phyloP scores from a whole-genome alignment of 92 coral and sea anemone genomes.

The Phenganax marumi region DNA sequence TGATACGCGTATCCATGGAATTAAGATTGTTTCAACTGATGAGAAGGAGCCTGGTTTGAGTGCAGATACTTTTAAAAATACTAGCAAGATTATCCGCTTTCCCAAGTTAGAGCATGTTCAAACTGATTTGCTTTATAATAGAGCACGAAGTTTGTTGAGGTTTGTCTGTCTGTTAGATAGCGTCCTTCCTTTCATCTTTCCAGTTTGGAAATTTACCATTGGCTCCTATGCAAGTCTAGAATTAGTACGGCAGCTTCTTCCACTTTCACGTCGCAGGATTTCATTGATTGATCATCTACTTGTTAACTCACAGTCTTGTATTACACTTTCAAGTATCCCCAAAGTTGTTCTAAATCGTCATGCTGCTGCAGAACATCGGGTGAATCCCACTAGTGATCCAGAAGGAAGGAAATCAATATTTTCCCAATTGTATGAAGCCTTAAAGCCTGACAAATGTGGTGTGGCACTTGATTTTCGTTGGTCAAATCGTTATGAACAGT shows the following conservation, averaged over 20 bases:
- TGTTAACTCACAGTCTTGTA: conserved; percentile 81
- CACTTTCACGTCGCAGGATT: conserved; percentile 83
- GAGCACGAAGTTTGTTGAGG: conserved; percentile 83
- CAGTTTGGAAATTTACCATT: conserved; percentile 95
- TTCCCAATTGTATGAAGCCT: conserved; percentile 89
- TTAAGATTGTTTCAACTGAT: conserved; percentile 82
- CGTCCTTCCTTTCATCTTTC: conserved; percentile 87
- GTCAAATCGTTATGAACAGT: conserved; percentile 93
- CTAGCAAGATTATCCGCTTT: conserved; percentile 56
- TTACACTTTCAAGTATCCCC: conserved; percentile 81
- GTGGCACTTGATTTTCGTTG: conserved; percentile 91
- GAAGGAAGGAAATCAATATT: conserved; percentile 82
- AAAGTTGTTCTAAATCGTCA: conserved; percentile 88
- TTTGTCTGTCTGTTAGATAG: conserved; percentile 88
- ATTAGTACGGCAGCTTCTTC: conserved; percentile 88
- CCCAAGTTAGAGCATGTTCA: conserved; percentile 93
- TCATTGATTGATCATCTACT: conserved; percentile 82
- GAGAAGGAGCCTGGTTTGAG: conserved; percentile 95
- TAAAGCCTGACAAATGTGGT: conserved; percentile 89
- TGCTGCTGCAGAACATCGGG: conserved; percentile 88
- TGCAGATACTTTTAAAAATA: conserved; percentile 66
- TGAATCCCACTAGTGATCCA: conserved; percentile 83
- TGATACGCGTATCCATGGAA: conserved; percentile 88
- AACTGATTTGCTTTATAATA: conserved; percentile 66
- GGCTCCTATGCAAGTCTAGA: conserved; percentile 94